Evolutionary conservation across 92 coral and sea anemone genomes (phyloP).

Genomic region (Porites rus): DNA sequence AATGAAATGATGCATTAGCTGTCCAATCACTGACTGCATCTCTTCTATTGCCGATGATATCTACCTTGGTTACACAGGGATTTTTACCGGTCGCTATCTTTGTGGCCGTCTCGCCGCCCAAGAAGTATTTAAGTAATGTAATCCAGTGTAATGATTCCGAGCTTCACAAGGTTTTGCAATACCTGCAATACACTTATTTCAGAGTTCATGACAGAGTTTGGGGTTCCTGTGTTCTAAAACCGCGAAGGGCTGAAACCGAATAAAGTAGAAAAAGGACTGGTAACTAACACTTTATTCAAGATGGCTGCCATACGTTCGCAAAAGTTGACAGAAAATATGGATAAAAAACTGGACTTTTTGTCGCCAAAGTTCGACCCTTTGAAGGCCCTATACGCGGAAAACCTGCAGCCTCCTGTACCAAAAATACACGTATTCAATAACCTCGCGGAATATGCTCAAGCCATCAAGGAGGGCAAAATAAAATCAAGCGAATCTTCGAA

Average conservation of each 20-base stretch:
- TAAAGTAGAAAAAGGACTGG: not conserved
- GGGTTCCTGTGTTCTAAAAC: not conserved
- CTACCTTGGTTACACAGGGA: too few relatives aligned
- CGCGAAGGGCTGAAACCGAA: conserved; percentile 2
- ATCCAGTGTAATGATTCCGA: too few relatives aligned
- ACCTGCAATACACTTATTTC: too few relatives aligned
- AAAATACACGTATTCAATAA: conserved; percentile 89
- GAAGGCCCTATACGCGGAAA: conserved; percentile 76
- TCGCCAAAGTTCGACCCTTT: conserved; percentile 86
- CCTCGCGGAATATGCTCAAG: conserved; percentile 88
- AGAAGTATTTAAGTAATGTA: too few relatives aligned
- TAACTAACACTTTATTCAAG: conserved; percentile 36
- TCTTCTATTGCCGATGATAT: too few relatives aligned
- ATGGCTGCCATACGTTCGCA: conserved; percentile 71
- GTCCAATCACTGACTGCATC: too few relatives aligned
- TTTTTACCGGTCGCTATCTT: too few relatives aligned
- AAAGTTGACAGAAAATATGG: conserved; percentile 32
- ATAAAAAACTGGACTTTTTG: conserved; percentile 76
- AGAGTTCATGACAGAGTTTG: too few relatives aligned
- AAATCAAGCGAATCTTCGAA: conserved; percentile 32
- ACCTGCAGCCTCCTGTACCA: conserved; percentile 88
- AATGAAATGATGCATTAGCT: too few relatives aligned
- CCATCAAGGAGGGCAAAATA: conserved; percentile 79
- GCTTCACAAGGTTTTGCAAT: too few relatives aligned
- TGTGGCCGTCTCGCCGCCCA: too few relatives aligned